Evolutionary conservation across 2,113 vertebrate species (phyloP).

Genomic region (Cebidichthys violaceus): DNA sequence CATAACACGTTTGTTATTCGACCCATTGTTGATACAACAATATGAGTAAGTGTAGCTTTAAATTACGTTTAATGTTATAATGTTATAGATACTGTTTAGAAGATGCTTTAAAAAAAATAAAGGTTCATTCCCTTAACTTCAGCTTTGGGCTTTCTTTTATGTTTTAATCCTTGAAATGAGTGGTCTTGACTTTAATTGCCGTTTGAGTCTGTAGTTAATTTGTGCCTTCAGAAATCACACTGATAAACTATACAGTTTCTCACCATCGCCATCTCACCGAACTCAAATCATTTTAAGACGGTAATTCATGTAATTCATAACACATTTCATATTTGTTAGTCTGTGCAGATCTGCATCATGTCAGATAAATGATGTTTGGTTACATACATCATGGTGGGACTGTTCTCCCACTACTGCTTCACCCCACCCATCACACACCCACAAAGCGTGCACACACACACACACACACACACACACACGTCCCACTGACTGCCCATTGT

Average conservation of each 20-base stretch:
- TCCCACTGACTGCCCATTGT: slow-evolving; percentile 7
- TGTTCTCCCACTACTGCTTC: neutral
- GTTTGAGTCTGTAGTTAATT: neutral
- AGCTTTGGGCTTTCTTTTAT: neutral
- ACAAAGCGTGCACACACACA: too few relatives aligned
- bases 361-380: neutral
- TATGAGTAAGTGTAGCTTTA: neutral
- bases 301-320: neutral
- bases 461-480: neutral
- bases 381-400: neutral
- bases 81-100: neutral
- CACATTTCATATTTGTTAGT: neutral
- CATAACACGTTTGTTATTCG: too few relatives aligned
- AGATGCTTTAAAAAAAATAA: neutral
- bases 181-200: neutral
- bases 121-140: neutral
- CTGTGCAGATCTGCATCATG: neutral
- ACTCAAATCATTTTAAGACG: neutral
- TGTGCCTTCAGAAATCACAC: neutral
- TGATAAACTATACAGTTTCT: neutral
- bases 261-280: neutral
- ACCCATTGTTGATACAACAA: too few relatives aligned
- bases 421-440: neutral
- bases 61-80: neutral
- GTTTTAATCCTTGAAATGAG: neutral